Percentiles rank a stretch among this genome's conserved stretches.
These are phyloP conservation scores for Ia io DNA, from an alignment of 2,113 vertebrate species.

Conservation along the genomic window DNA sequence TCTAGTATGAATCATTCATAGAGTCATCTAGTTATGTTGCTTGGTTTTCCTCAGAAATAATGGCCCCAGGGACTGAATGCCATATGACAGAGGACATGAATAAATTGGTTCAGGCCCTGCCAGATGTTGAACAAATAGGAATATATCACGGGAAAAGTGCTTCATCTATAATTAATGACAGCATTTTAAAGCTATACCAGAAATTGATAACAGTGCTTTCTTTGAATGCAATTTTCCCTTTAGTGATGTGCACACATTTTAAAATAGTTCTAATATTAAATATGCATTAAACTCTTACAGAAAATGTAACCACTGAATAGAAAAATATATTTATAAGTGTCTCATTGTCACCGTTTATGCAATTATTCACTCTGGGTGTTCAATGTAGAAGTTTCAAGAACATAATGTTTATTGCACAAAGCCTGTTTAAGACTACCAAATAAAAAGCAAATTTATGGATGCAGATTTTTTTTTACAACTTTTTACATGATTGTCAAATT, in stretches of 20 bases:
- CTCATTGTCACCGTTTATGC: slow-evolving; percentile 16
- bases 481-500: slow-evolving; percentile 65
- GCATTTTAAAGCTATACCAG: slow-evolving; percentile 44
- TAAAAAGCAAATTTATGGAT: slow-evolving; percentile 13
- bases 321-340: slow-evolving; percentile 53
- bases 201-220: slow-evolving; percentile 12
- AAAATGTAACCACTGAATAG: not conserved
- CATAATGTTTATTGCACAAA: slow-evolving; percentile 16
- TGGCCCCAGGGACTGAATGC: not conserved
- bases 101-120: not conserved
- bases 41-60: slow-evolving; percentile 44
- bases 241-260: slow-evolving; percentile 32
- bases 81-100: slow-evolving; percentile 11
- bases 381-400: not conserved
- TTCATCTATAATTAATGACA: slow-evolving; percentile 62
- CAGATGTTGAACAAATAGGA: slow-evolving; percentile 55
- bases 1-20: slow-evolving; percentile 55
- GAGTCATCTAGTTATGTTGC: not conserved
- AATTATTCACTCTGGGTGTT: not conserved
- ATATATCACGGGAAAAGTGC: slow-evolving; percentile 24
- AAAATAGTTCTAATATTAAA: slow-evolving; percentile 52
- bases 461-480: not conserved
- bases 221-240: slow-evolving; percentile 29
- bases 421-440: not conserved
- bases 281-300: slow-evolving; percentile 44